These are phyloP conservation scores for Myotis brandtii DNA, from an alignment of 2,113 vertebrate genomes.

Conservation along the genomic window DNA sequence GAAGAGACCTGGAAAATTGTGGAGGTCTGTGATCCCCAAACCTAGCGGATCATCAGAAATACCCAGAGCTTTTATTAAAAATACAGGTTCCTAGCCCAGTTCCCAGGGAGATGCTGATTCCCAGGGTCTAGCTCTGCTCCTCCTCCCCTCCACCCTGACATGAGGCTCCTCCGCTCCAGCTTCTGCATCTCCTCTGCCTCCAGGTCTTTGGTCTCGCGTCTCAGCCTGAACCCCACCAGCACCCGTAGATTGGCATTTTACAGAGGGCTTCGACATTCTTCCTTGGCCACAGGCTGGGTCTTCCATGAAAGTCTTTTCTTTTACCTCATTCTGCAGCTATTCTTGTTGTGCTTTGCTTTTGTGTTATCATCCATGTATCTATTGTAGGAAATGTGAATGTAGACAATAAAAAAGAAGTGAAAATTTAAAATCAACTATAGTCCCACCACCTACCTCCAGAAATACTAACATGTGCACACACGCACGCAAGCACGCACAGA, in stretches of 20 bases:
- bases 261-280: neutral
- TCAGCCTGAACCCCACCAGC: neutral
- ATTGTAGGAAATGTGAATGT: neutral
- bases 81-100: neutral
- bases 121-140: neutral
- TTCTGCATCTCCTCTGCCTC: neutral
- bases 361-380: neutral
- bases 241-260: neutral
- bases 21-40: neutral
- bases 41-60: neutral
- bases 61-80: neutral
- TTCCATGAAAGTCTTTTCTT: neutral
- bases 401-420: neutral
- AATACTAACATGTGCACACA: neutral
- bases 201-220: neutral
- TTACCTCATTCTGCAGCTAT: neutral
- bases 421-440: slow-evolving; percentile 6
- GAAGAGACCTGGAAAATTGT: neutral
- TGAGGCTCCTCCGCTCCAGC: fast-evolving
- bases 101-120: neutral
- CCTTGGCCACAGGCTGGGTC: neutral
- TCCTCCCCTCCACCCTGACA: neutral
- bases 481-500: neutral
- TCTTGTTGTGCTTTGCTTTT: slow-evolving; percentile 5
- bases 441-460: neutral